Evolutionary conservation across 2,888 invertebrate genomes (phyloP), one percentile per base, ranked within the genome.

Genomic region (Callosobruchus maculatus): DNA sequence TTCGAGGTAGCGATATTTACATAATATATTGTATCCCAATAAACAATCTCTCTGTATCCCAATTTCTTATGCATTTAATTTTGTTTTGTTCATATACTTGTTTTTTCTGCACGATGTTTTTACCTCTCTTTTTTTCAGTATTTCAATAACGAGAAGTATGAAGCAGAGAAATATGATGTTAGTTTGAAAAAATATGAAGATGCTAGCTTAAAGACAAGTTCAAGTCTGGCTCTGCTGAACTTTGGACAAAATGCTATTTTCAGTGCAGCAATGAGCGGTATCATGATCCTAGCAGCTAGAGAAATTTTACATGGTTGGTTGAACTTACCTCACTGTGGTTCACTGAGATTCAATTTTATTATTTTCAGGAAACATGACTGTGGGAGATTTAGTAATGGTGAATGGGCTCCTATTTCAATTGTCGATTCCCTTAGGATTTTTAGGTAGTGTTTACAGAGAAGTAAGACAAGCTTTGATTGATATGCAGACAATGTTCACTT

Each of bases 191-290:
- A 94, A 84, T 99, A 96, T 86, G 97, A 99, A 88, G 88, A 88
- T 0, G 97, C 99, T 0, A 97, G 98, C 2, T 89, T 99, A 74
- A 98, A 97, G 88, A 99, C 99, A 0, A 96, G 95, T 72, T 94
- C 96, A 0, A 98, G 97, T 83, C 89, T 99, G 78, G 98, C 99
- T 0, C 78, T 94, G 78, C 89, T 99, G 30, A 99, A 99, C 90
- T 98, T 98, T 88, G 98, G 98, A 0, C 99, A 99, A 86, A 97
- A 97, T 88, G 95, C 95, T 0, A 99, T 99, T 82, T 98, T 99
- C 88, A 97, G 97, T 87, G 92, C 91, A 0, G 97, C 98, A 0
- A 90, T 99, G 69, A 95, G 97, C 80, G 89, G 94, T 22, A 96
- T 99, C 79, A 99, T 99, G 99, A 89, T 97, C 70, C 87, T 99